Evolutionary conservation across 2,888 invertebrate species (phyloP).

Genomic region (Eupeodes latifasciatus): DNA sequence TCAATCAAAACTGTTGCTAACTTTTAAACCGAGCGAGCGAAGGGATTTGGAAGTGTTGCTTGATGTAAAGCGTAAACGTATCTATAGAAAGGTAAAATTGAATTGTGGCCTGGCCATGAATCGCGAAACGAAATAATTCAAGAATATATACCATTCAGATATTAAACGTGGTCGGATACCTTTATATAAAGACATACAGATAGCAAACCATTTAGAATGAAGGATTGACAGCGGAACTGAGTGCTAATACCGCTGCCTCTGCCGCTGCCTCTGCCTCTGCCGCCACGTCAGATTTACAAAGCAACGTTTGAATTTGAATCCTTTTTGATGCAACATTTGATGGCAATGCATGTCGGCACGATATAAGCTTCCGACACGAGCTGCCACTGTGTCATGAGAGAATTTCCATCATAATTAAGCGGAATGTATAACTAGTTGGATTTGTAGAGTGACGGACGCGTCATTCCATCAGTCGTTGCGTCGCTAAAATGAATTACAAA

Average conservation of each 20-base stretch:
- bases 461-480: background rate
- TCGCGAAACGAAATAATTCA: conserved; percentile 3
- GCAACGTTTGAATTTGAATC: conserved; percentile 49
- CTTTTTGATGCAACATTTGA: conserved; percentile 67
- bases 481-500: background rate
- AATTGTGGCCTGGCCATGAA: conserved; percentile 40
- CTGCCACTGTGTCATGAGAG: conserved; percentile 36
- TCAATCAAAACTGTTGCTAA: conserved; percentile 63
- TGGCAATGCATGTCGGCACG: conserved; percentile 70
- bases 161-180: too few species aligned
- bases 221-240: conserved; percentile 67
- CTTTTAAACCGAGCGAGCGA: background rate
- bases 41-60: too few species aligned
- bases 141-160: background rate
- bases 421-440: conserved; percentile 71
- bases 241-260: conserved; percentile 55
- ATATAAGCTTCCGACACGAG: conserved; percentile 73
- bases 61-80: too few species aligned
- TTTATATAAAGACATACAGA: background rate
- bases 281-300: too few species aligned
- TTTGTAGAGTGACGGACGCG: background rate
- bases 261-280: background rate
- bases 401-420: conserved; percentile 72
- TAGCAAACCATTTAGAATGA: conserved; percentile 8
- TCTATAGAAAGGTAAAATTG: conserved; percentile 26